phyloP scores from a whole-genome alignment of 2,888 invertebrate species.

The Conops quadrifasciatus region DNA sequence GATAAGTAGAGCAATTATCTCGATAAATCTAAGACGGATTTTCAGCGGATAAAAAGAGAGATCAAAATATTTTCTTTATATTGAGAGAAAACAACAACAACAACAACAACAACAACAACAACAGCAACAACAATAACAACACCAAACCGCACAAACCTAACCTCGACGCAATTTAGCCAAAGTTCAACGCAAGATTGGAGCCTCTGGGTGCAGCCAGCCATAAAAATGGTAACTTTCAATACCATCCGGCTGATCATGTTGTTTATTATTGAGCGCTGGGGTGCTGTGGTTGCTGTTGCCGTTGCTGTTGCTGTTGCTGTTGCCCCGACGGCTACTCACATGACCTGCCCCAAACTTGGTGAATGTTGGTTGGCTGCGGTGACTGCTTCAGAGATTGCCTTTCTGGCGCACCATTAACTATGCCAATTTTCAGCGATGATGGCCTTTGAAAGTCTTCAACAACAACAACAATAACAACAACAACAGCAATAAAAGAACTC shows the following conservation, averaged over 20 bases:
- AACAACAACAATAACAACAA: conserved; percentile 18
- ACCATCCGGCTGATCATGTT: not conserved
- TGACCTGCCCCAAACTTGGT: conserved; percentile 9
- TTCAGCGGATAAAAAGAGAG: too few relatives aligned
- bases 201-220: conserved; percentile 17
- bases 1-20: too few relatives aligned
- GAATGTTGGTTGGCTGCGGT: not conserved
- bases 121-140: not conserved
- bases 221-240: conserved; percentile 5
- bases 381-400: not conserved
- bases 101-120: too few relatives aligned
- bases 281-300: too few relatives aligned
- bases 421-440: not conserved
- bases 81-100: too few relatives aligned
- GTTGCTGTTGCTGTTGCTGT: too few relatives aligned
- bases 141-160: not conserved
- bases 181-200: conserved; percentile 29
- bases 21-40: too few relatives aligned
- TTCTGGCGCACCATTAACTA: not conserved
- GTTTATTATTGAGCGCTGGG: too few relatives aligned
- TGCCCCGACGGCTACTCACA: not conserved
- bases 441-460: not conserved
- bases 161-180: conserved; percentile 8
- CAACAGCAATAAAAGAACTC: not conserved
- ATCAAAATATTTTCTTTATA: too few relatives aligned